Conservation (phyloP, 92 coral and sea anemone species). For the Heteractis magnifica region DNA sequence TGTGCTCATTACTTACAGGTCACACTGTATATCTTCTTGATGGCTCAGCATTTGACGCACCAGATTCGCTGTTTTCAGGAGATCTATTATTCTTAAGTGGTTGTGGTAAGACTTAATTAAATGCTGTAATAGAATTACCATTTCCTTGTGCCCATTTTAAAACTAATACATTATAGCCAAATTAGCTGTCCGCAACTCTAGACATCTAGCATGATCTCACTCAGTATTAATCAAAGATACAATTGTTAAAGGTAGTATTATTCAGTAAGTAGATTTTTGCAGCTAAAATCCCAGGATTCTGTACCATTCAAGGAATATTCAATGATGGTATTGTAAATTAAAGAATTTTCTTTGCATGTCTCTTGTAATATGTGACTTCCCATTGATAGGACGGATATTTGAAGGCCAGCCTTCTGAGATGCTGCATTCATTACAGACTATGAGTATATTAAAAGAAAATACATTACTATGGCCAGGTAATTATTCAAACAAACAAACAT, state of each 20-base stretch:
- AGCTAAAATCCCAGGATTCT: no score
- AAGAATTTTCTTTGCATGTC: no score
- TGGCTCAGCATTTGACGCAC: conserved; percentile 48
- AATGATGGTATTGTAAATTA: no score
- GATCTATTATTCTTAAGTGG: conserved; percentile 65
- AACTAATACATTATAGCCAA: background rate
- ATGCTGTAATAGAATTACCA: no score
- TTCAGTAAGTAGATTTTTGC: no score
- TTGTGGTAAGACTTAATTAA: conserved; percentile 40
- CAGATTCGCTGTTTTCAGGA: conserved; percentile 62
- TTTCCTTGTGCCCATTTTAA: background rate
- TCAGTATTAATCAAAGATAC: no score
- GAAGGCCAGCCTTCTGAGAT: conserved; percentile 55
- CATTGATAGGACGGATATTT: conserved; percentile 44
- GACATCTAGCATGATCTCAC: no score
- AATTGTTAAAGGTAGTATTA: no score
- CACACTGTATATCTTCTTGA: conserved; percentile 58
- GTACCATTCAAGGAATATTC: no score
- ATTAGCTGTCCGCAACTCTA: background rate
- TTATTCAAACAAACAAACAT: background rate
- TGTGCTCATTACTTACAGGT: conserved; percentile 27
- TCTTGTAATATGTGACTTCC: background rate
- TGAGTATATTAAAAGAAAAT: conserved; percentile 43
- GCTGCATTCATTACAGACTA: conserved; percentile 52
- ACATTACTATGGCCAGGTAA: conserved; percentile 70